Base-by-base conservation (phyloP, 2,888 invertebrate species). In the Aleiodes leptofemur region DNA sequence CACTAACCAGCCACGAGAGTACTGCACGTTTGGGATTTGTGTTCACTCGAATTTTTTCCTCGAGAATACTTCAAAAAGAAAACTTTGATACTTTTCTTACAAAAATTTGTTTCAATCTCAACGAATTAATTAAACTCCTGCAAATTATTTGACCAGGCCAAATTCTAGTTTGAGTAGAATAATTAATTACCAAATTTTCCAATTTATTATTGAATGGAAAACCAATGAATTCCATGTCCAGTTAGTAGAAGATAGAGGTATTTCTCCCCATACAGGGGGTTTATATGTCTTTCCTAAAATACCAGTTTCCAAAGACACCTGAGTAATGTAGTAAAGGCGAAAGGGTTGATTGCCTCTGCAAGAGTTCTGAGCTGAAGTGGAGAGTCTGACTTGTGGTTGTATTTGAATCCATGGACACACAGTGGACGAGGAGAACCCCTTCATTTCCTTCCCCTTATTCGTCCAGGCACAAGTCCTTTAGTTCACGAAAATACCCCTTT, bases 371-470 rank as follows among this genome's bases (percentile, higher is more conserved):
- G 80, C 80, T 76, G 78, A 78, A 79, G 78, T 80, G 78, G 82
- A 84, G 83, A 84, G 83, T 70, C 66, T 86, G 86, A 88, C 87
- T 87, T 87, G 88, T 86, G 88, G 89, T 87, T 86, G 86, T 86
- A 86, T 86, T 85, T 86, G 83, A 85, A 77, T 78, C 76, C 69
- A 76, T 70, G 74, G 77, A 77, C 78, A 76, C 23, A 23, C 23
- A n/a, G n/a, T 78, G 78, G 82, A 77, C 75, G 80, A 81, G 82
- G 82, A 23, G 23, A 23, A 23, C 82, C 81, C 81, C 76, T 81
- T 84, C 86, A 86, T 86, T 84, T 85, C 72, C 69, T 73, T 71
- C 51, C 23, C 23, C 23, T 23, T 72, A n/a, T 73, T 56, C 16
- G 56, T 43, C 53, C 59, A 51, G 23, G 23, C 53, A n/a, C 38